These are phyloP conservation scores for Chelonia mydas DNA, from an alignment of 2,797 vertebrate genomes.

Conservation along the genomic window DNA sequence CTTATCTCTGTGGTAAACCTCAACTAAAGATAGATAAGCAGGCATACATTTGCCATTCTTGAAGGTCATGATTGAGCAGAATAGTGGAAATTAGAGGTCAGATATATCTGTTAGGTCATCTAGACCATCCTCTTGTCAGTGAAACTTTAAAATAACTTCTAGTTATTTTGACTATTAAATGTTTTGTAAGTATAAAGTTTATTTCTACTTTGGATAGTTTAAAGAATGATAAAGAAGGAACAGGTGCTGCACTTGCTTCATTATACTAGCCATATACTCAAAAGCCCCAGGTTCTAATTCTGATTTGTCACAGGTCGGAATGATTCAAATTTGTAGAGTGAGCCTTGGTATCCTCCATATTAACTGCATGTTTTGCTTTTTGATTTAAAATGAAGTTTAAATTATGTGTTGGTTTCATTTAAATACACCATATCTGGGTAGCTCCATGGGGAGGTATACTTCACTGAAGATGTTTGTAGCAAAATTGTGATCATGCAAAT, in stretches of 20 bases:
- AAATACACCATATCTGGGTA: background rate
- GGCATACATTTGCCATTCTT: conserved; percentile 11
- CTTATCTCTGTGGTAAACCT: conserved; percentile 5
- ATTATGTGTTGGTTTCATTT: background rate
- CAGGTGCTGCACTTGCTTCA: background rate
- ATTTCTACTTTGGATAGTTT: background rate
- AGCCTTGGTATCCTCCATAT: background rate
- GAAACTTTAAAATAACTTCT: background rate
- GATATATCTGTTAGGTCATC: background rate
- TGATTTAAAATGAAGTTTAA: background rate
- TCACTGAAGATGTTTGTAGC: background rate
- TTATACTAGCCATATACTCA: background rate
- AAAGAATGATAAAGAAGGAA: background rate
- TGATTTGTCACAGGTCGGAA: background rate
- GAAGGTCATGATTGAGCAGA: background rate
- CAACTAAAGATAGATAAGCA: conserved; percentile 3
- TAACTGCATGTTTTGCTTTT: background rate
- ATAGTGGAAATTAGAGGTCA: background rate
- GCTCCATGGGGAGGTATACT: background rate
- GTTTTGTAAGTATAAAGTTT: background rate
- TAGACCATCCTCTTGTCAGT: background rate
- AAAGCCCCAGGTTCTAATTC: background rate
- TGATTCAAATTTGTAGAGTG: background rate
- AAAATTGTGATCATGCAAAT: background rate
- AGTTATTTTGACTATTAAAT: background rate